A percentile compares a stretch with the other conserved stretches of the same genome.
Evolutionary conservation across 2,113 vertebrate genomes (phyloP).

Genomic region (Cariama cristata): DNA sequence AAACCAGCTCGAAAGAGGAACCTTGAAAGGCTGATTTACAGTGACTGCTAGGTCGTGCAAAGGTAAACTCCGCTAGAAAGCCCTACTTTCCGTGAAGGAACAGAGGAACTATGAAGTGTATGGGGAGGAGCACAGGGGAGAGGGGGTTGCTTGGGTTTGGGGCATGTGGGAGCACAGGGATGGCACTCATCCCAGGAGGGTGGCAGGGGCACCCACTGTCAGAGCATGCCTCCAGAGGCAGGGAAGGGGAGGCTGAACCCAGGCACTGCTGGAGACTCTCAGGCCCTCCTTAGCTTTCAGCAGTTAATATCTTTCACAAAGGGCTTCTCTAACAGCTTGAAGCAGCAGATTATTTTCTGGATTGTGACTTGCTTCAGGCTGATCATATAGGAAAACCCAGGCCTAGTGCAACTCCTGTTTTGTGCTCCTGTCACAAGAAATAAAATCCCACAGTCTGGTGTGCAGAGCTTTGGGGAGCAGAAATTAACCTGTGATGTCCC

Average conservation of each 20-base stretch:
- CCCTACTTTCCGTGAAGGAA: neutral
- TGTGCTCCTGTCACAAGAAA: neutral
- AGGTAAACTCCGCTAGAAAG: neutral
- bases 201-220: neutral
- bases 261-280: neutral
- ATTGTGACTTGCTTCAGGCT: neutral
- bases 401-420: neutral
- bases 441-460: neutral
- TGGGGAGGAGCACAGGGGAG: neutral
- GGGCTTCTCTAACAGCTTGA: neutral
- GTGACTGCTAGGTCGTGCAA: neutral
- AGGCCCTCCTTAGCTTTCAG: neutral
- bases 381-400: neutral
- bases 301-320: neutral
- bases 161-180: neutral
- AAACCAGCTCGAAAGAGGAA: neutral
- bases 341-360: neutral
- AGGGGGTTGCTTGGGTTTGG: rapidly evolving
- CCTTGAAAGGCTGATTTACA: neutral
- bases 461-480: neutral
- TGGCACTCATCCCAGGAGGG: neutral
- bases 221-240: neutral
- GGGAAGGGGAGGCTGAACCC: too few species aligned
- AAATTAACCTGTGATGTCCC: neutral
- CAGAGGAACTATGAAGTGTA: neutral